Evolutionary conservation across 2,888 invertebrate species (phyloP), one percentile per base, ranked within the genome.

Genomic region (Ectobius pallidus): DNA sequence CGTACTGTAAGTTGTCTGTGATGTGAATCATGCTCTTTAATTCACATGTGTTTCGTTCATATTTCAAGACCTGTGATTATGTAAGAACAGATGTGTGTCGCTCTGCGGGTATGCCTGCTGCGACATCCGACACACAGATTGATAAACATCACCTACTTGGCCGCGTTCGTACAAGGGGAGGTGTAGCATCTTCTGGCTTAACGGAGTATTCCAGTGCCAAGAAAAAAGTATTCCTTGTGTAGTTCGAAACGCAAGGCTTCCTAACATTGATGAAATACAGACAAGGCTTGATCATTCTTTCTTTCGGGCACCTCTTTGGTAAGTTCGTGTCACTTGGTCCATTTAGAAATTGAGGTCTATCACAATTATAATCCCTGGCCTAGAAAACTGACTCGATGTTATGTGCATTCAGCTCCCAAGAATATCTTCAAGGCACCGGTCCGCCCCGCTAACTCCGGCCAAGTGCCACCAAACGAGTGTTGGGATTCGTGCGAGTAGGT

Each of bases 401-500:
- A 67, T 46, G 68, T 46, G 62, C 62, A 22, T 25, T 65, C 30
- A 46, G 44, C 52, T 27, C 49, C 71, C 63, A 71, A 63, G 71
- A 71, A 71, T 71, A 71, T 65, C 71, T 34, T 58, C 61, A 63
- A 32, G 71, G 62, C 34, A 65, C 49, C 46, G 44, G 27, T 27
- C 27, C 20, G 46, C 34, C n/a, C 18, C 34, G 49, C 61, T 61
- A 70, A 22, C 58, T 30, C 20, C 25, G 52, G 11, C 63, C 25
- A 46, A 39, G 14, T 32, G 44, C 52, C 27, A 34, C 63, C 71
- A 71, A 71, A 71, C 63, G 71, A 46, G 71, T 63, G 49, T 18
- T 49, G 71, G 71, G 63, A 49, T 30, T 49, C 62, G 63, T 34
- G 34, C 71, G 71, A 71, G 71, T 27, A 63, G 52, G 71, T 62